phyloP scores from a whole-genome alignment of 1,140 invertebrate genomes.

The Drosophila obscura region DNA sequence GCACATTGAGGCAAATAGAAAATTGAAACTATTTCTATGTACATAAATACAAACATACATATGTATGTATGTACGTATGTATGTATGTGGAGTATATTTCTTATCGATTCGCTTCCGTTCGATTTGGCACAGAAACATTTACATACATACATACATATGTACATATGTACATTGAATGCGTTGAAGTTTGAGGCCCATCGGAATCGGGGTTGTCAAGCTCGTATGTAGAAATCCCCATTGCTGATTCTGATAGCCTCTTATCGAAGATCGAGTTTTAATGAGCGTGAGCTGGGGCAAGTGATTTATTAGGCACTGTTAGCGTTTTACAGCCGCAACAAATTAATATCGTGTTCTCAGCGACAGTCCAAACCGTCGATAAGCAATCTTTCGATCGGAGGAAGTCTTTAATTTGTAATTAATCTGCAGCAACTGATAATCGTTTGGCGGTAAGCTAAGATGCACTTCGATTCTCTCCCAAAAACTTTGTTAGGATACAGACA shows the following conservation, averaged over 20 bases:
- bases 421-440: neutral
- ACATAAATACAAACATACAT: too few species aligned
- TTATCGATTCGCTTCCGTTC: slow-evolving; percentile 75
- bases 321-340: slow-evolving; percentile 41
- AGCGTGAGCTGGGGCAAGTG: slow-evolving; percentile 43
- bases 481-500: too few species aligned
- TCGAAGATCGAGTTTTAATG: slow-evolving; percentile 57
- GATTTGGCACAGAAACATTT: slow-evolving; percentile 51
- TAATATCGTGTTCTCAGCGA: slow-evolving; percentile 17
- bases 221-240: slow-evolving; percentile 15
- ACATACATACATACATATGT: too few species aligned
- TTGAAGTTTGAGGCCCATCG: slow-evolving; percentile 16
- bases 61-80: too few species aligned
- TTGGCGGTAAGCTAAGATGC: too few species aligned
- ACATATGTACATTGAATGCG: too few species aligned
- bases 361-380: slow-evolving; percentile 10
- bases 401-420: neutral
- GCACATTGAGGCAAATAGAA: neutral
- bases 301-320: slow-evolving; percentile 30
- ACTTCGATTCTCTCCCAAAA: too few species aligned
- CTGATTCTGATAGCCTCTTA: slow-evolving; percentile 27
- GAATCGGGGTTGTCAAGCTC: slow-evolving; percentile 30
- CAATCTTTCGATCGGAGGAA: slow-evolving; percentile 1
- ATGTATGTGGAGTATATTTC: slow-evolving; percentile 7
- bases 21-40: slow-evolving; percentile 3